Evolutionary conservation across 2,797 vertebrate genomes (phyloP).

Genomic region (Gymnoscopelus braueri): DNA sequence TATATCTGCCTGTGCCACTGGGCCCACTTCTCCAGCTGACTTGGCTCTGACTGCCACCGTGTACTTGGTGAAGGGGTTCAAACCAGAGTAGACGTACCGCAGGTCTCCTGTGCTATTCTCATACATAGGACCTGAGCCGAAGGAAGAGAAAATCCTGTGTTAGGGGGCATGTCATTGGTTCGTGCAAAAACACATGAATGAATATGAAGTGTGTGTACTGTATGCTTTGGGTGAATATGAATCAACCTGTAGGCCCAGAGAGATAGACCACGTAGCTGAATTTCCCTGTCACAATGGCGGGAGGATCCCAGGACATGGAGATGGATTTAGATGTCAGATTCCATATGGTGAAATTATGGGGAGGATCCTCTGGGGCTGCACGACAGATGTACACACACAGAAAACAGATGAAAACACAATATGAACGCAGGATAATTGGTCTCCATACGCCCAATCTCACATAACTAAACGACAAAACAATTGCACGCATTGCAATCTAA

Average conservation of each 20-base stretch:
- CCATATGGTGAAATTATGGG: constrained; percentile 83
- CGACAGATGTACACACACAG: constrained; percentile 38
- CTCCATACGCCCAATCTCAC: no score
- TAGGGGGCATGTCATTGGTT: not conserved
- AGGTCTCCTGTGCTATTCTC: constrained; percentile 90
- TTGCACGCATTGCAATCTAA: no score
- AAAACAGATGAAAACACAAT: not conserved
- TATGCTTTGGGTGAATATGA: not conserved
- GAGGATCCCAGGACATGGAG: constrained; percentile 88
- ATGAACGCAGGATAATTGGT: no score
- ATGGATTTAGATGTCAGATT: constrained; percentile 89
- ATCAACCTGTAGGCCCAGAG: constrained; percentile 86
- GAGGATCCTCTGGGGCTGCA: constrained; percentile 93
- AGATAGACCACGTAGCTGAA: constrained; percentile 91
- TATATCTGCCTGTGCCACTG: constrained; percentile 80
- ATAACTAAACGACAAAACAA: no score
- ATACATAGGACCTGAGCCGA: constrained; percentile 83
- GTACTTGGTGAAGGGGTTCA: constrained; percentile 90
- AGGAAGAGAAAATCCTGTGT: not conserved
- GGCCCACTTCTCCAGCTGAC: constrained; percentile 89
- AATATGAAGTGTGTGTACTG: not conserved
- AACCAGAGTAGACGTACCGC: constrained; percentile 83
- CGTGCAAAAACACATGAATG: not conserved
- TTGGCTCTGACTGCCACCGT: constrained; percentile 83
- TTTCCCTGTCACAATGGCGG: constrained; percentile 87